Evolutionary conservation across 2,113 vertebrate genomes (phyloP), one percentile per base, ranked within the genome.

Genomic region (Pluvialis apricaria): DNA sequence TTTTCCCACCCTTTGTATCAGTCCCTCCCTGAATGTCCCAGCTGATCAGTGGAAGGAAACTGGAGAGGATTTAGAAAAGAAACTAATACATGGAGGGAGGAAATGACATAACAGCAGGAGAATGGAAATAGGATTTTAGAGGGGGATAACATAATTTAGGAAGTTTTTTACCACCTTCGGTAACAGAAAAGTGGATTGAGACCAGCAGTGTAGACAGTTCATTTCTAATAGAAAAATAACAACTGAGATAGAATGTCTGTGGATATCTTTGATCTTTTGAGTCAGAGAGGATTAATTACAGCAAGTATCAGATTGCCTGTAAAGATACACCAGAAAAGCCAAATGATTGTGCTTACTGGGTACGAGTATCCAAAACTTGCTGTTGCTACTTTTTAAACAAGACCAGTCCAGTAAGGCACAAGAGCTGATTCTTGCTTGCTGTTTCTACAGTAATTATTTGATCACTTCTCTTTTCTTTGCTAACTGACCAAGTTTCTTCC

Each of bases 211-310:
- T 65, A 87, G 77, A 47, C 44, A 49, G 45, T 73, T 88, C 1
- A 34, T 87, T 92, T 82, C 20, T 61, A 11, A 22, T 7, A 82
- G 78, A 69, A 92, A 84, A 84, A 52, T 18, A 89, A 64, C n/a
- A 73, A 78, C 52, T 36, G 87, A 57, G 91, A 61, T 84, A 49
- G 68, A 87, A 65, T 52, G 71, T 90, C 84, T 90, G 49, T 76
- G 73, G 58, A 3, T 87, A n/a, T 82, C 84, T 76, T 91, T 82
- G 65, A 61, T 96, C 87, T 85, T 82, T 44, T 57, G 90, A 61
- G 82, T 77, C 44, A 65, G 65, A 31, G 75, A 89, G 89, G 78
- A 85, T 89, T 72, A 89, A 82, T 96, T 94, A 87, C 93, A 95
- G 52, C 54, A n/a, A 76, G 69, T 81, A 88, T 88, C 76, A 86